These are phyloP conservation scores for Suillia variegata DNA, from an alignment of 2,888 invertebrate genomes.

Conservation along the genomic window DNA sequence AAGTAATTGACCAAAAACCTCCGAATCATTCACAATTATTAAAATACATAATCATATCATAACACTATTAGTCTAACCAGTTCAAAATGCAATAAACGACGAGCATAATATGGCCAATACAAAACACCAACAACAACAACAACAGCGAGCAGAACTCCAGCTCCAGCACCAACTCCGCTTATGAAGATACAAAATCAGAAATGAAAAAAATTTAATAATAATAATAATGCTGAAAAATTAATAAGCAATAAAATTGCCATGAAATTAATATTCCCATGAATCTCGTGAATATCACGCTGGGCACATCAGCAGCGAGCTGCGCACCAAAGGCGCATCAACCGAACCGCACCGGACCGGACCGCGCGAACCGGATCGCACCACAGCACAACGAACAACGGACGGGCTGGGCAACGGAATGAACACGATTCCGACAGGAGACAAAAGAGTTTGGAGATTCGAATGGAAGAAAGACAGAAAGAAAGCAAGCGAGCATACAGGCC, in stretches of 20 bases:
- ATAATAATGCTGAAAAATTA: conserved; percentile 44
- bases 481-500: too few species aligned
- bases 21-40: conserved; percentile 56
- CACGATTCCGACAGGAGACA: background rate
- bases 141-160: conserved; percentile 11
- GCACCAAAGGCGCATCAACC: conserved; percentile 15
- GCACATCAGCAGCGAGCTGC: conserved; percentile 20
- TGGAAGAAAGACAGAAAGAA: conserved; percentile 16
- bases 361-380: too few species aligned
- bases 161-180: background rate
- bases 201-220: conserved; percentile 25
- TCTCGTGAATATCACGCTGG: conserved; percentile 46
- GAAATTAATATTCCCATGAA: conserved; percentile 61
- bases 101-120: conserved; percentile 8
- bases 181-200: background rate
- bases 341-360: too few species aligned
- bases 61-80: conserved; percentile 41
- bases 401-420: background rate
- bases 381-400: background rate
- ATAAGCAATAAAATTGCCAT: conserved; percentile 61
- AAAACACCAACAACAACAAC: conserved; percentile 18
- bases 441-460: background rate
- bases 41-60: conserved; percentile 58
- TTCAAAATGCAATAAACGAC: conserved; percentile 29
- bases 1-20: conserved; percentile 49